Conservation (phyloP, 1,140 invertebrate species). For the Stegodyphus dumicola region DNA sequence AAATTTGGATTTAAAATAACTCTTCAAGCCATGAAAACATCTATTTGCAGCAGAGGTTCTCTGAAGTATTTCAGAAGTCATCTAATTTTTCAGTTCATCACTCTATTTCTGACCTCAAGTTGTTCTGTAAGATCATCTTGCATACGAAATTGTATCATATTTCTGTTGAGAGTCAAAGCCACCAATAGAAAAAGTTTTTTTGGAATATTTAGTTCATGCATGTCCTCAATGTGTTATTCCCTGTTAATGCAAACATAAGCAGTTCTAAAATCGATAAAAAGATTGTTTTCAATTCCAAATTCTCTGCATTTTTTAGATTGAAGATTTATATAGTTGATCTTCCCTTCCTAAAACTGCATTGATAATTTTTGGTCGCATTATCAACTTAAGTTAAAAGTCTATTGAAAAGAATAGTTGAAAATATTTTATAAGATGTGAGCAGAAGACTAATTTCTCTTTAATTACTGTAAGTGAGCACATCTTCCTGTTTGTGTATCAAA, state of each 20-base stretch:
- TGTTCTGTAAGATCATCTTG: not conserved
- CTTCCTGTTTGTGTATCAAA: slow-evolving; percentile 3
- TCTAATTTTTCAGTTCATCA: not conserved
- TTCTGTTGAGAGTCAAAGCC: not conserved
- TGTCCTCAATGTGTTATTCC: too few relatives aligned
- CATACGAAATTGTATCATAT: not conserved
- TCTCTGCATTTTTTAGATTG: not conserved
- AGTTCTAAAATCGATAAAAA: slow-evolving; percentile 10
- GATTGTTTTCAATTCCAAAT: not conserved
- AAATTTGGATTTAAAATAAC: not conserved
- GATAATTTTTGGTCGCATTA: slow-evolving; percentile 4
- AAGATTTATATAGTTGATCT: not conserved
- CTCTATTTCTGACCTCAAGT: not conserved
- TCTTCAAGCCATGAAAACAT: not conserved
- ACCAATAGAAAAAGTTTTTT: not conserved
- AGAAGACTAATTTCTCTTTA: not conserved
- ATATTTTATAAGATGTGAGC: not conserved
- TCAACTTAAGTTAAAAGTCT: not conserved
- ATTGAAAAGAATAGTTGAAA: slow-evolving; percentile 3
- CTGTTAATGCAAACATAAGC: not conserved
- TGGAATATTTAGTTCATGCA: not conserved
- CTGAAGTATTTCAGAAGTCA: not conserved
- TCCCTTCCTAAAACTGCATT: slow-evolving; percentile 4
- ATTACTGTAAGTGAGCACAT: not conserved
- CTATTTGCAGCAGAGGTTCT: not conserved